Evolutionary conservation across 2,113 vertebrate species (phyloP).

Genomic region (Aplodontia rufa): DNA sequence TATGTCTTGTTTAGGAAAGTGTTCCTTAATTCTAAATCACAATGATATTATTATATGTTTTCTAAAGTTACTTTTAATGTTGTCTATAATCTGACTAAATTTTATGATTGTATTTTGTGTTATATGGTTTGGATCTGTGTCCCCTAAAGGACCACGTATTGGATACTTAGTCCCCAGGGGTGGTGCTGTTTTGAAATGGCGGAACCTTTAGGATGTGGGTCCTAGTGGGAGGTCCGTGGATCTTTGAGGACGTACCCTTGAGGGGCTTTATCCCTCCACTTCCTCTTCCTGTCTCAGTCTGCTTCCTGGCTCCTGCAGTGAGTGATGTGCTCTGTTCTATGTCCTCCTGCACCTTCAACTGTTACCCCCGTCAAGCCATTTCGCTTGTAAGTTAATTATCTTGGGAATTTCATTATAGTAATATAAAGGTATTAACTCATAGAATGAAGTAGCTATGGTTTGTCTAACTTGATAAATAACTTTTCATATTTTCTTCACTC

Average conservation of each 20-base stretch:
- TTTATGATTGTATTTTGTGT: neutral
- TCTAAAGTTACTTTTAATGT: neutral
- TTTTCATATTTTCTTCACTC: neutral
- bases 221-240: neutral
- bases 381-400: neutral
- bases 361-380: neutral
- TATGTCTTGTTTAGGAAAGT: neutral
- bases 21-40: neutral
- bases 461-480: neutral
- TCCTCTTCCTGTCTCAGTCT: neutral
- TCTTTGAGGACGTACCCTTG: neutral
- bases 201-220: neutral
- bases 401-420: neutral
- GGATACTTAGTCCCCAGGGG: neutral
- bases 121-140: neutral
- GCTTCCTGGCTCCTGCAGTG: neutral
- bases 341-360: neutral
- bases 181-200: neutral
- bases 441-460: neutral
- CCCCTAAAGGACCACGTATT: neutral
- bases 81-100: neutral
- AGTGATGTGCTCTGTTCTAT: neutral
- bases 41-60: neutral
- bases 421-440: neutral
- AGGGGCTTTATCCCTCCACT: neutral